Base-by-base conservation (phyloP, 2,113 vertebrate genomes). In the Nettapus auritus region DNA sequence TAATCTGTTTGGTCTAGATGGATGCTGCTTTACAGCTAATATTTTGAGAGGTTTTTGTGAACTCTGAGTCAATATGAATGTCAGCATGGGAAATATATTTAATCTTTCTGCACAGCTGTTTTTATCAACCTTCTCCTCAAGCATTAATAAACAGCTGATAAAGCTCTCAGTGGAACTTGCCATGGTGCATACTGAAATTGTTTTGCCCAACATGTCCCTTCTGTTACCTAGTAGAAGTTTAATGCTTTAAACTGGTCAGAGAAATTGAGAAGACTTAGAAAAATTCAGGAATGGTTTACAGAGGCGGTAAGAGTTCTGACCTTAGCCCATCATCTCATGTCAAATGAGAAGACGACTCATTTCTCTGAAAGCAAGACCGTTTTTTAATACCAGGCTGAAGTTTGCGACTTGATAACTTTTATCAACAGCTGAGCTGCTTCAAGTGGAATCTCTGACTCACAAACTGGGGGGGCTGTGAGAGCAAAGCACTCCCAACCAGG, bases 31-130 rank as follows among this genome's bases (percentile, higher is more conserved):
- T 86, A 74, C 46, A 90, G 19, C n/a, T 75, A 63, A 67, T 75
- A n/a, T 67, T 93, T 92, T 46, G 62, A 86, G 83, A 92, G 56
- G 48, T 34, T 57, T 94, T 86, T 90, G 89, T 94, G 89, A 90
- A 64, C 64, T 93, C 4, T 0, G 8, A 93, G 42, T 89, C 69
- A 74, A 26, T 68, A 60, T 42, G n/a, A 86, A 80, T 89, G 68
- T 60, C 79, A 86, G 50, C 55, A 52, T 60, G 85, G 80, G 76
- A 90, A 93, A 90, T 82, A 25, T 4, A 75, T 71, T 94, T 92
- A 82, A 92, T 91, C 80, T 76, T 75, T 57, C 78, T 59, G 36
- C 42, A 48, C 44, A 93, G 90, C 62, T 88, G 60, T 86, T 93
- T 94, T 91, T 92, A 91, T 91, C 63, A 82, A 20, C 34, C 9